Base-by-base conservation (phyloP, 2,888 invertebrate species). In the Leptopilina drosophilae region DNA sequence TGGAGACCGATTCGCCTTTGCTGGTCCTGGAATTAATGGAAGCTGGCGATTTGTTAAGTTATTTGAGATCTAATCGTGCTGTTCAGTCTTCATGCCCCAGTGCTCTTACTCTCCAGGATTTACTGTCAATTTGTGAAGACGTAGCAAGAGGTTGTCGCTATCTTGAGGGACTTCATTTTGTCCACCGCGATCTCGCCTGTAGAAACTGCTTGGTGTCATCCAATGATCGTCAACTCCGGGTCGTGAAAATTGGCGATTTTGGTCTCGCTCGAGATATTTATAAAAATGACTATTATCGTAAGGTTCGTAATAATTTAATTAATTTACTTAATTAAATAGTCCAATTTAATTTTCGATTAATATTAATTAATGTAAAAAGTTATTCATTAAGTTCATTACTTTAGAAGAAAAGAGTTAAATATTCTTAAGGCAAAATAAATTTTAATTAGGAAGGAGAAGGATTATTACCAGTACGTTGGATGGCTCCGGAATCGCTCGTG, bases 11-110 rank as follows among this genome's bases (percentile, higher is more conserved):
- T 89, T 97, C 98, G 8, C 96, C 98, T 87, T 97, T 97, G 87
- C 95, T 99, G 83, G 96, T 99, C 69, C 95, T 99, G 94, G 99
- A 99, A 91, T 94, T 99, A 20, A 99, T 99, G 99, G 97, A 98
- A 91, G 98, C 97, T 5, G 99, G 99, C 0, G 99, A 99, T 92
- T 92, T 99, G 79, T 93, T 99, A 53, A 97, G 97, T 80, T 99
- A 98, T 91, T 93, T 99, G 67, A 93, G 98, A 77, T 94, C 95
- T 6, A 97, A 97, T 85, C 93, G 98, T 78, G 95, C 96, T 64
- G 93, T 92, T 14, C 88, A 95, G 94, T 93, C 94, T 77, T 93
- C 94, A 0, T 93, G 90, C 79, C 78, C 94, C 0, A 94, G 95
- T 12, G 94, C 95, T 0, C 92, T 99, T 53, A 95, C 95, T 0